Conservation (phyloP, 2,797 vertebrate species). For the Leuciscus waleckii region DNA sequence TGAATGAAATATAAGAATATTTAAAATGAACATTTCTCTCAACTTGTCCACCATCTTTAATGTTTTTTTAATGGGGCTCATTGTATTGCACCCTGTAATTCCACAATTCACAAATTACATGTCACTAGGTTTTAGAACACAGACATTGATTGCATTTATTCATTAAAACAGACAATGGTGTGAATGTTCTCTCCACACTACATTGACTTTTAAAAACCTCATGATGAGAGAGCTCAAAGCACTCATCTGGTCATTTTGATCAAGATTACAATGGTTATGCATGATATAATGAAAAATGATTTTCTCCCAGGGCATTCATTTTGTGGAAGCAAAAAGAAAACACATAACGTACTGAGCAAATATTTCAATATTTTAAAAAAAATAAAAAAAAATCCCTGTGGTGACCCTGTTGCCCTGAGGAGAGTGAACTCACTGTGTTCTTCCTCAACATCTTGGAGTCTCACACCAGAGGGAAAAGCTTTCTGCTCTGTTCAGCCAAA, state of each 20-base stretch:
- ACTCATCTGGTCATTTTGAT: constrained; percentile 38
- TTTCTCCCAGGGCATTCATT: constrained; percentile 26
- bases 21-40: neutral
- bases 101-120: neutral
- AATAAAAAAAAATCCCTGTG: neutral
- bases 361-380: constrained; percentile 8
- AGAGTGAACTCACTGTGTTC: constrained; percentile 18
- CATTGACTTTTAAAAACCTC: constrained; percentile 21
- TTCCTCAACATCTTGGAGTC: constrained; percentile 7
- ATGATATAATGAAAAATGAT: constrained; percentile 21
- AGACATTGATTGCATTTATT: neutral
- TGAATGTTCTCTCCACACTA: constrained; percentile 1
- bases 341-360: neutral
- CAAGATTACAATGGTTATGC: constrained; percentile 32
- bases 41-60: neutral
- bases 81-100: neutral
- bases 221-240: constrained; percentile 26
- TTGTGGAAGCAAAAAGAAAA: neutral
- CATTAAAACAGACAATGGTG: constrained; percentile 12
- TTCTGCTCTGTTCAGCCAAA: constrained; percentile 20
- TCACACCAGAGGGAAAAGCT: neutral
- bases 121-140: neutral
- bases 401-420: constrained; percentile 5
- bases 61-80: neutral
- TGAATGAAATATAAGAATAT: constrained; percentile 1